Conservation (phyloP, 2,113 vertebrate genomes). For the Garra rufa region DNA sequence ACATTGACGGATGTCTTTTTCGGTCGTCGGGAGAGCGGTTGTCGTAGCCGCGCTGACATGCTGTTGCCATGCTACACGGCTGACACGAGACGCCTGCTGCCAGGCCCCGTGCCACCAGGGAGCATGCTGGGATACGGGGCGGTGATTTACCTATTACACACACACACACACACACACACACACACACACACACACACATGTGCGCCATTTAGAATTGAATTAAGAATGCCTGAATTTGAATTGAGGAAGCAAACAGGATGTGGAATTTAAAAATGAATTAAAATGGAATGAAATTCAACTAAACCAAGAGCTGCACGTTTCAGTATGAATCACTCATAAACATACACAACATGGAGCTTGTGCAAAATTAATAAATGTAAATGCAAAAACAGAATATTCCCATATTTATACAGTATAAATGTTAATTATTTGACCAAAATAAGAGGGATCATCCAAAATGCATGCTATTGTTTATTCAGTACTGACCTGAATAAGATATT, state of each 20-base stretch:
- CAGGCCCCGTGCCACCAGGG: conserved; percentile 69
- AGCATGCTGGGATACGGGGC: conserved; percentile 70
- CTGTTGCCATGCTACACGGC: conserved; percentile 70
- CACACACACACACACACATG: conserved; percentile 42
- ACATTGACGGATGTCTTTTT: conserved; percentile 80
- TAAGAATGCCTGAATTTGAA: not conserved
- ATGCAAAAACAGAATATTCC: too few species aligned
- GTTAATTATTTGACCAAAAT: too few species aligned
- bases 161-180: conserved; percentile 33
- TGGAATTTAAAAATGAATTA: not conserved
- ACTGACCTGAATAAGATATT: too few species aligned
- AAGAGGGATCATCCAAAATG: too few species aligned
- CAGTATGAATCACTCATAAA: not conserved
- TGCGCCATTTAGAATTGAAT: not conserved
- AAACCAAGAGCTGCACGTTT: not conserved
- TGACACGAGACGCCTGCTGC: conserved; percentile 75
- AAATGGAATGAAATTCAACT: not conserved
- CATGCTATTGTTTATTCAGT: too few species aligned
- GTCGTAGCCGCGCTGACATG: conserved; percentile 76
- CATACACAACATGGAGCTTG: not conserved
- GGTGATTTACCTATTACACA: conserved; percentile 72
- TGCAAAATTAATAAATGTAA: not conserved
- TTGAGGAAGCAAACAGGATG: not conserved
- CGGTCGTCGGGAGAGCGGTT: conserved; percentile 72
- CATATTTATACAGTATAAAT: too few species aligned